Conservation (phyloP, 2,797 vertebrate species). For the Okamejei kenojei region DNA sequence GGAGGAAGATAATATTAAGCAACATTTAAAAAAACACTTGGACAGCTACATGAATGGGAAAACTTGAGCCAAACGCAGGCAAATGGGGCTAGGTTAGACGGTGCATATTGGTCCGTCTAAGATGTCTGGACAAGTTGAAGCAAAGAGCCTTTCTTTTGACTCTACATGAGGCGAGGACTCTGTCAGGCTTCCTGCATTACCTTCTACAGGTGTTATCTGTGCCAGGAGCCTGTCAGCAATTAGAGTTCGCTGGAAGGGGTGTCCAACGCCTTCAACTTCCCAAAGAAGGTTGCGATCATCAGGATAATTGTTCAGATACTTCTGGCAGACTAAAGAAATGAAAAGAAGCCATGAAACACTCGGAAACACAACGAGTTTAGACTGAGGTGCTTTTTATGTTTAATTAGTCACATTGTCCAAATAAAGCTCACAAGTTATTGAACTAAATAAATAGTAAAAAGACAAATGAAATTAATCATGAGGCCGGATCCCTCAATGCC, state of each 20-base stretch:
- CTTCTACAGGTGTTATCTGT: slow-evolving; percentile 49
- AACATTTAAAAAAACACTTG: too few relatives aligned
- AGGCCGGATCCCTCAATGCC: not conserved
- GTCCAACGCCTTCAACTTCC: slow-evolving; percentile 69
- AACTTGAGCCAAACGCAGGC: too few relatives aligned
- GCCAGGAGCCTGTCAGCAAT: slow-evolving; percentile 55
- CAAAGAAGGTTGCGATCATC: slow-evolving; percentile 65
- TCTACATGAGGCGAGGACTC: too few relatives aligned
- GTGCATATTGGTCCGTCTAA: too few relatives aligned
- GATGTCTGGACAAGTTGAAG: too few relatives aligned
- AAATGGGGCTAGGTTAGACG: too few relatives aligned
- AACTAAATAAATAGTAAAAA: not conserved
- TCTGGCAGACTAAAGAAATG: slow-evolving; percentile 66
- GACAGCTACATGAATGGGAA: too few relatives aligned
- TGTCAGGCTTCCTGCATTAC: slow-evolving; percentile 48
- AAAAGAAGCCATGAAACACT: not conserved
- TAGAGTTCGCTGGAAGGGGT: slow-evolving; percentile 62
- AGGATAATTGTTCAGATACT: slow-evolving; percentile 69
- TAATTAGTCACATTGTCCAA: not conserved
- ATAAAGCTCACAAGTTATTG: not conserved
- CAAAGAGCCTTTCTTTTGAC: too few relatives aligned
- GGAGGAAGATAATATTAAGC: too few relatives aligned
- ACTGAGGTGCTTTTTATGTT: not conserved
- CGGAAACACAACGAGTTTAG: not conserved
- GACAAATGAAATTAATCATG: not conserved